A percentile compares a stretch with the other conserved stretches of the same genome.
phyloP scores from a whole-genome alignment of 2,797 vertebrate species.

The Chelon labrosus region DNA sequence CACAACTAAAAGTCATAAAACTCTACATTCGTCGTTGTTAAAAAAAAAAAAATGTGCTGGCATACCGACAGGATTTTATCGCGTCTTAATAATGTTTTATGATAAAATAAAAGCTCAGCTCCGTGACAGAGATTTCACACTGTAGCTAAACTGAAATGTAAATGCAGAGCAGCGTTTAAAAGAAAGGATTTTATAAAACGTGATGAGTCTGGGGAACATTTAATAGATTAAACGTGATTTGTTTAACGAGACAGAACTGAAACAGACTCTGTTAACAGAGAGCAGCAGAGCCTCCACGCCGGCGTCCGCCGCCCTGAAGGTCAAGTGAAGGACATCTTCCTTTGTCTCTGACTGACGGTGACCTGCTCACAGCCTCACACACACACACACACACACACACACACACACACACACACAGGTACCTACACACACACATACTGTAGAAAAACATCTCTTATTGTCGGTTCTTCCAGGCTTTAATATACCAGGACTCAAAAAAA shows the following conservation, averaged over 20 bases:
- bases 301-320: conserved; percentile 42
- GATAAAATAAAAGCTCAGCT: no score
- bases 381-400: conserved; percentile 6
- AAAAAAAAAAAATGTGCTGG: no score
- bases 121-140: neutral
- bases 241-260: neutral
- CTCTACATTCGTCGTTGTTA: no score
- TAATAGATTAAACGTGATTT: no score
- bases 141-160: neutral
- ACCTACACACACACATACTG: neutral
- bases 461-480: conserved; percentile 50
- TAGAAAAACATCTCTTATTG: conserved; percentile 1
- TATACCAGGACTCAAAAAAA: conserved; percentile 49
- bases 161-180: neutral
- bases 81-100: no score
- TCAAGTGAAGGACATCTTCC: conserved; percentile 61
- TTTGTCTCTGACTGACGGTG: conserved; percentile 46
- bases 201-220: neutral
- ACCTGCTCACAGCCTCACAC: conserved; percentile 6
- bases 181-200: neutral
- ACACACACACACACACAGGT: conserved; percentile 9
- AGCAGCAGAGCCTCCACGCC: conserved; percentile 11
- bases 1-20: no score
- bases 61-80: no score
- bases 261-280: neutral